These are phyloP conservation scores for Agapostemon virescens DNA, from an alignment of 2,888 invertebrate genomes.

Conservation along the genomic window DNA sequence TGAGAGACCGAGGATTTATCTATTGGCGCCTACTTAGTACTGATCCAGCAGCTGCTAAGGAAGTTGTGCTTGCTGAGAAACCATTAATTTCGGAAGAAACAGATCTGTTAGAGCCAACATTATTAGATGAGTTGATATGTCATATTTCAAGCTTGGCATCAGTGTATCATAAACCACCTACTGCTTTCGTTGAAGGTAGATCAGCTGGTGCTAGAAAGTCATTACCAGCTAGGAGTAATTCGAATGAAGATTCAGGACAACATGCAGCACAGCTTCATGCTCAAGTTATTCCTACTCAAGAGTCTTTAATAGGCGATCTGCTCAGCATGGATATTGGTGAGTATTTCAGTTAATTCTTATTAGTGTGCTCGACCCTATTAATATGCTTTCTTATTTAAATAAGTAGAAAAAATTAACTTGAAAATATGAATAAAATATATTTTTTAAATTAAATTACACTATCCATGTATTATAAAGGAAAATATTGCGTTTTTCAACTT, in stretches of 20 bases:
- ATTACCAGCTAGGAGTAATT: constrained; percentile 84
- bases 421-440: too few species aligned
- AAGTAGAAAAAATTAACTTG: too few species aligned
- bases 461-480: too few species aligned
- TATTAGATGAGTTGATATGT: constrained; percentile 98
- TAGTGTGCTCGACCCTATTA: too few species aligned
- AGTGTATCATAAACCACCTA: constrained; percentile 99
- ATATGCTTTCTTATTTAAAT: too few species aligned
- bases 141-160: constrained; percentile 99
- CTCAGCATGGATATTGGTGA: constrained; percentile 96
- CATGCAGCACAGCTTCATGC: constrained; percentile 74
- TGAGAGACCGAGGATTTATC: constrained; percentile 98
- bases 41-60: constrained; percentile 99
- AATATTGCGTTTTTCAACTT: too few species aligned
- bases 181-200: constrained; percentile 97
- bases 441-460: too few species aligned
- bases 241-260: constrained; percentile 74
- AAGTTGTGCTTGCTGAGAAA: constrained; percentile 99
- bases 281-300: constrained; percentile 88
- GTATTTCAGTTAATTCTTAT: constrained; percentile 24
- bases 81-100: constrained; percentile 99
- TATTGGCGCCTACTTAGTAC: constrained; percentile 99
- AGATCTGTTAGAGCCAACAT: constrained; percentile 97
- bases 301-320: constrained; percentile 97
- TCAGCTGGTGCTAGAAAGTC: constrained; percentile 90